phyloP scores from a whole-genome alignment of 2,888 invertebrate genomes.

The Sphecodes monilicornis region DNA sequence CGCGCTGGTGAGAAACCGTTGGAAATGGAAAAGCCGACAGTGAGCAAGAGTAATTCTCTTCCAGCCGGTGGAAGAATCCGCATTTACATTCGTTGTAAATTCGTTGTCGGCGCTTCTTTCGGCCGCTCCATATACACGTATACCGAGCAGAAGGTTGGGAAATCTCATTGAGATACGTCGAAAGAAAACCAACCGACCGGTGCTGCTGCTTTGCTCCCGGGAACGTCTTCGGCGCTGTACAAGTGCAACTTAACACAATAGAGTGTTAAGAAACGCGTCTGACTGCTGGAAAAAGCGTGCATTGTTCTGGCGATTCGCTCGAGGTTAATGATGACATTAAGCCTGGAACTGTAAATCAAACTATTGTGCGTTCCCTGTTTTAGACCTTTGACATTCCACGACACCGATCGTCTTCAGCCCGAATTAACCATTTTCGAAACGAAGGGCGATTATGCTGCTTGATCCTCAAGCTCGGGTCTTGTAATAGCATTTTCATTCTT shows the following conservation, averaged over 20 bases:
- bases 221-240: slow-evolving; percentile 27
- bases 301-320: slow-evolving; percentile 42
- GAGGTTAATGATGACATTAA: slow-evolving; percentile 58
- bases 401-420: background rate
- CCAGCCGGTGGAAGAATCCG: slow-evolving; percentile 26
- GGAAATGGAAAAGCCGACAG: slow-evolving; percentile 32
- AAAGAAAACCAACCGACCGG: slow-evolving; percentile 35
- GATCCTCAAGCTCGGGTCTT: background rate
- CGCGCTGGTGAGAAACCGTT: slow-evolving; percentile 26
- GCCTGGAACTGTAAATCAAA: slow-evolving; percentile 31
- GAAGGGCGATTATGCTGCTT: background rate
- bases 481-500: background rate
- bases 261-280: slow-evolving; percentile 56
- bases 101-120: slow-evolving; percentile 36
- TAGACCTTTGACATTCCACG: background rate
- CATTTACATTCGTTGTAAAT: slow-evolving; percentile 35
- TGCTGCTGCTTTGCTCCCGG: background rate
- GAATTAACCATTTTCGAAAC: background rate
- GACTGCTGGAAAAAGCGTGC: slow-evolving; percentile 12
- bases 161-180: slow-evolving; percentile 36
- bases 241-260: slow-evolving; percentile 41
- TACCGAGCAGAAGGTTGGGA: slow-evolving; percentile 42
- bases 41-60: slow-evolving; percentile 2
- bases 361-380: slow-evolving; percentile 14
- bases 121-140: slow-evolving; percentile 27